Base-by-base conservation (phyloP, 1,140 invertebrate genomes). In the Bombus impatiens region DNA sequence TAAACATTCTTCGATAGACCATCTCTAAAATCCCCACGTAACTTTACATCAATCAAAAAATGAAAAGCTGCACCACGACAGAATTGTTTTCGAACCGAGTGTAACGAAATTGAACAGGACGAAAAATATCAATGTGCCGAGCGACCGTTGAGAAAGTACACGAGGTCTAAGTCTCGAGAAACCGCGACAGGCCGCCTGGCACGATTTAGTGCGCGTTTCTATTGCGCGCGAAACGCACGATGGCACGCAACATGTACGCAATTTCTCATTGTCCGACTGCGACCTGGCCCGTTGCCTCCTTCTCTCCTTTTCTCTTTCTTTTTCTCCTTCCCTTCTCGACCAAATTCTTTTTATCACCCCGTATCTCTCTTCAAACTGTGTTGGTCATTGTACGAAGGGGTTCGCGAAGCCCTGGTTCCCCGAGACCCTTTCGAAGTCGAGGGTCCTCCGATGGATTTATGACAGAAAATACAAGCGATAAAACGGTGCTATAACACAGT, bases 391-490 rank as follows among this genome's bases (percentile, higher is more conserved):
- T 88, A n/a, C 57, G 32, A 83, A 74, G 32, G 79, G 57, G 68
- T 81, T 79, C 59, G 18, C 35, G 37, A 65, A 37, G 37, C n/a
- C n/a, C 62, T 28, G 22, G 62, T 6, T 37, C 76, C 77, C 59
- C 25, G 42, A 32, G 37, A 84, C 78, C 90, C 84, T 79, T 90
- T 81, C 62, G 62, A 35, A 59, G 79, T 13, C 15, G 35, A 81
- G 80, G 84, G 79, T 71, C 70, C 70, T 74, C 65, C 84, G 78
- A 70, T 65, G 90, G 90, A 94, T 94, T 94, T 94, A 94, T 94
- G 93, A 94, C 89, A 87, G 93, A 94, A 94, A 94, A 93, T 94
- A 94, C 93, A 93, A 75, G 93, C 90, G 93, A 94, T 94, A 94
- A 94, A 94, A 88, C 88, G 71, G 18, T 28, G 35, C 22, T 22